These are phyloP conservation scores for Liodrosophila aerea DNA, from an alignment of 2,888 invertebrate species.

Conservation along the genomic window DNA sequence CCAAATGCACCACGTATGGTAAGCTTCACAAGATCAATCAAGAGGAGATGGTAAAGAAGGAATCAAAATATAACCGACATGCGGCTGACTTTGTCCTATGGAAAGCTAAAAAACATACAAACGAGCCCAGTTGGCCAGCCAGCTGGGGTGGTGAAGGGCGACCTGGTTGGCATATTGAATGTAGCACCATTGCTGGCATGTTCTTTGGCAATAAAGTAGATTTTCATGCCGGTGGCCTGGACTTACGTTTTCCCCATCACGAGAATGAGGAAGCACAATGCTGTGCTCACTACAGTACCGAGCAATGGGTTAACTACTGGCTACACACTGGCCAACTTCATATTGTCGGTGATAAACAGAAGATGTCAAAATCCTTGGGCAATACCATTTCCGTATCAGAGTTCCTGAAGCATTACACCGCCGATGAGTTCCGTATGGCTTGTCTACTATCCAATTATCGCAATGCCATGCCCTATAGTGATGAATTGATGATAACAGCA, in stretches of 20 bases:
- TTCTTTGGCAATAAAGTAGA: conserved; percentile 88
- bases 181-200: conserved; percentile 93
- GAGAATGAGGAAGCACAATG: conserved; percentile 97
- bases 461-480: conserved; percentile 88
- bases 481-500: conserved; percentile 87
- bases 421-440: conserved; percentile 92
- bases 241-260: conserved; percentile 96
- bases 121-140: conserved; percentile 92
- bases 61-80: conserved; percentile 29
- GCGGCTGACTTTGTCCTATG: conserved; percentile 93
- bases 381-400: conserved; percentile 91
- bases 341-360: conserved; percentile 86
- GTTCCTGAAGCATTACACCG: conserved; percentile 86
- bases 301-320: conserved; percentile 97
- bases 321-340: conserved; percentile 92
- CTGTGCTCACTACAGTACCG: conserved; percentile 88
- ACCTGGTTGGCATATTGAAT: conserved; percentile 98
- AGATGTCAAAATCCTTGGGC: conserved; percentile 97
- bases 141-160: conserved; percentile 93
- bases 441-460: conserved; percentile 92
- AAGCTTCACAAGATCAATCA: conserved; percentile 86
- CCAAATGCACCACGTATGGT: conserved; percentile 87
- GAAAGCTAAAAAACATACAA: conserved; percentile 89
- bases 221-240: conserved; percentile 95
- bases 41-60: conserved; percentile 41